Conservation (phyloP, 1,140 invertebrate genomes). For the Drosophila tropicalis region DNA sequence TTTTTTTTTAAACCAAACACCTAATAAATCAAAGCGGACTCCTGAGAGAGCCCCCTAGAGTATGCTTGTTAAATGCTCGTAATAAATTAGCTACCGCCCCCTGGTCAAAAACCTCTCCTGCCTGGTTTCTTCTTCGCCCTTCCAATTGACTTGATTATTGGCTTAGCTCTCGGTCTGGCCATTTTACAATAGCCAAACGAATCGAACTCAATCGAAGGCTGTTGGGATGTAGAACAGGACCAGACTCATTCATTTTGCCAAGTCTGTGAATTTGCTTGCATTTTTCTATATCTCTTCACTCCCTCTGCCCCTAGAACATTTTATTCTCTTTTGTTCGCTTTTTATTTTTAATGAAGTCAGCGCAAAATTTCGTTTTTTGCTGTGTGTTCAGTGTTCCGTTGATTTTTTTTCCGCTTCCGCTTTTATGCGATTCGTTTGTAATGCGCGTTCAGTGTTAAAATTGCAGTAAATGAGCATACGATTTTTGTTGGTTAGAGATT, state of each 20-base stretch:
- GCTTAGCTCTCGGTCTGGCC: slow-evolving; percentile 68
- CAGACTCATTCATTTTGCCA: slow-evolving; percentile 73
- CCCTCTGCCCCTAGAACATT: background rate
- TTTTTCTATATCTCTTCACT: slow-evolving; percentile 46
- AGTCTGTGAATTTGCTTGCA: slow-evolving; percentile 59
- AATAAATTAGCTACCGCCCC: slow-evolving; percentile 74
- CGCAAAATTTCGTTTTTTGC: slow-evolving; percentile 63
- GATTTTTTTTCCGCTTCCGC: slow-evolving; percentile 41
- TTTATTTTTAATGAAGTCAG: slow-evolving; percentile 72
- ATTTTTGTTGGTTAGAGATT: background rate
- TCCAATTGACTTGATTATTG: slow-evolving; percentile 63
- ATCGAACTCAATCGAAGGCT: slow-evolving; percentile 72
- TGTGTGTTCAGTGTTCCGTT: slow-evolving; percentile 38
- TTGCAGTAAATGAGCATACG: slow-evolving; percentile 14
- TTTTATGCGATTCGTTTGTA: slow-evolving; percentile 66
- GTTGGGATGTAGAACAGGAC: slow-evolving; percentile 31
- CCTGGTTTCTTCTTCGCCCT: slow-evolving; percentile 4
- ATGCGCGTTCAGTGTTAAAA: slow-evolving; percentile 47
- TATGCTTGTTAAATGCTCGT: slow-evolving; percentile 80
- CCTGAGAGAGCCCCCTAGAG: slow-evolving; percentile 64
- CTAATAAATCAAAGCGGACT: slow-evolving; percentile 79
- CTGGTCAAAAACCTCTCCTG: slow-evolving; percentile 34
- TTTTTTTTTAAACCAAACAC: slow-evolving; percentile 70
- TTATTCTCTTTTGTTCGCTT: slow-evolving; percentile 21
- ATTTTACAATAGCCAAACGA: slow-evolving; percentile 66